Evolutionary conservation across 2,113 vertebrate species (phyloP).

Genomic region (Nettapus auritus): DNA sequence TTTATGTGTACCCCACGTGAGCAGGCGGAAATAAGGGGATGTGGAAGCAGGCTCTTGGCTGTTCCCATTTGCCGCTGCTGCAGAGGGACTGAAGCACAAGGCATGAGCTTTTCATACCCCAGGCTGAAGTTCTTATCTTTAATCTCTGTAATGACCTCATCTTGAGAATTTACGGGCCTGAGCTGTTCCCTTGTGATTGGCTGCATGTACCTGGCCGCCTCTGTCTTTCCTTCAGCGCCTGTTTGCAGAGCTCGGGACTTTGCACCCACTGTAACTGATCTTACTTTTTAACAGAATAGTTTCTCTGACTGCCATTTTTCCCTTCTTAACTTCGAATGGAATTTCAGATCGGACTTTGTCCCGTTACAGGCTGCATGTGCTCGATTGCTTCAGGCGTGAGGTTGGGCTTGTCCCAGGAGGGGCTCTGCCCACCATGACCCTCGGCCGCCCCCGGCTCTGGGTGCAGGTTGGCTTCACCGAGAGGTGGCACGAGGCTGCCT

Average conservation of each 20-base stretch:
- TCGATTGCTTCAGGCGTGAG: not conserved
- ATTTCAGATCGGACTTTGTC: not conserved
- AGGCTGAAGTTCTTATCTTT: not conserved
- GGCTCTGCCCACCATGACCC: not conserved
- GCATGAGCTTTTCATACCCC: not conserved
- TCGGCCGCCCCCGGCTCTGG: fast-evolving
- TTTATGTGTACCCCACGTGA: not conserved
- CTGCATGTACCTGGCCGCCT: not conserved
- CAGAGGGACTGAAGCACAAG: not conserved
- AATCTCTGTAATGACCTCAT: not conserved
- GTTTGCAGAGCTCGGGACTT: not conserved
- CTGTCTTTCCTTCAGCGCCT: not conserved
- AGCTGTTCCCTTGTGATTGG: conserved; percentile 29
- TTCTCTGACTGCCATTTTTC: not conserved
- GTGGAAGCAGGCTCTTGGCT: not conserved
- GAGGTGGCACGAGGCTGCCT: not conserved
- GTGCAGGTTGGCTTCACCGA: too few species aligned
- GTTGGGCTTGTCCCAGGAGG: not conserved
- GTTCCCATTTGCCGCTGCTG: not conserved
- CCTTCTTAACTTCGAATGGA: not conserved
- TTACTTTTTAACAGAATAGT: not conserved
- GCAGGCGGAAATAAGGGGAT: not conserved
- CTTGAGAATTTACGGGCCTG: not conserved
- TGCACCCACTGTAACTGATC: not conserved
- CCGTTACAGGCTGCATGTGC: not conserved